Base-by-base conservation (phyloP, 1,140 invertebrate genomes). In the Galleria mellonella region DNA sequence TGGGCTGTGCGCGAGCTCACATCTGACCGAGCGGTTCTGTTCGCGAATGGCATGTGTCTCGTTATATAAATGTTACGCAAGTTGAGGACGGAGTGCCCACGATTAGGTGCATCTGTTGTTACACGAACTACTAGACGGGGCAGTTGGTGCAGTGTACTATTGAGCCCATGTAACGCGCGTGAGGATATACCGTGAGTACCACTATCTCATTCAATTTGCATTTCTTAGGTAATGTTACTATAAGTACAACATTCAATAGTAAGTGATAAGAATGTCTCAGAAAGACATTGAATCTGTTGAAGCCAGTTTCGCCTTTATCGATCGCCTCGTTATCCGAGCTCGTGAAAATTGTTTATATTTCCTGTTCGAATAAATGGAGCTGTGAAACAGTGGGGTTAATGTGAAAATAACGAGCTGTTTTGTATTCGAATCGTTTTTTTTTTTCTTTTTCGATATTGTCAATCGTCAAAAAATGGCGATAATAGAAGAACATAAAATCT, bases 1-100 rank as follows among this genome's bases (percentile, higher is more conserved):
- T 39, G 55, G 47, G 43, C 53, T 52, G 61, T 55, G 54, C 60
- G 64, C 62, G 55, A 55, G 60, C 48, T 52, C 54, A 56, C 53
- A 64, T 74, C 48, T 73, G 67, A 72, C 65, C 66, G 63, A 51
- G 51, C 55, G 46, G 45, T 58, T 58, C 47, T 47, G 56, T 62
- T 60, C 56, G 48, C 59, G 65, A 51, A 53, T 58, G 59, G 58
- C 54, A 71, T 76, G 74, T 81, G 76, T 62, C 48, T 67, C 55
- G 67, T 79, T 73, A 75, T 74, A 76, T 83, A 82, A 79, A 83
- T 84, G 79, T 82, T 83, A 81, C 73, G 73, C 73, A 74, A 82
- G 69, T 67, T 68, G 46, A 61, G 60, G 66, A 69, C 65, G 55
- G 50, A 60, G 69, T 72, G 70, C 51, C 54, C 48, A 59, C 55